Evolutionary conservation across 2,888 invertebrate genomes (phyloP), one percentile per base, ranked within the genome.

Genomic region (Phymatocera aterrima): DNA sequence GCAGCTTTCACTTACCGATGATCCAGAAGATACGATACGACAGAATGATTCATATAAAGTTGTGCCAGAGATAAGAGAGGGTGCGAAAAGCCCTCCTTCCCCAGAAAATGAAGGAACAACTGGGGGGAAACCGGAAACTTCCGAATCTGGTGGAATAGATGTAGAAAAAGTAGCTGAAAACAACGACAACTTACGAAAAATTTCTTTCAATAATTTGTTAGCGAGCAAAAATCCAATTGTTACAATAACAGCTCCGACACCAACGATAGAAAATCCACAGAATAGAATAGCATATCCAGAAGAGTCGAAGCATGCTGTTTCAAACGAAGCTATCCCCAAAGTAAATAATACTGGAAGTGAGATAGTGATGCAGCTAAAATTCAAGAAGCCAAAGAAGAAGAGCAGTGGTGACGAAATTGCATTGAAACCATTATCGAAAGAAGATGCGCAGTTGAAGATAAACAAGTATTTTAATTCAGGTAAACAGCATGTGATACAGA

Each of bases 391-490:
- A 1, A 88, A 81, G 24, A 88, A 81, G 24, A 88, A 89, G 65
- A 86, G 83, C 70, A 74, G 78, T 3, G 70, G 80, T 0, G 83
- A 83, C n/a, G 82, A 80, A 34, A 24, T 75, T 12, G 83, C 81
- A n/a, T 84, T 90, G 8, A 84, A 86, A 34, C 88, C 88, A 1
- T 81, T 90, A 78, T 85, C 89, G 0, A 83, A 80, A 18, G 90
- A 89, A 79, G 85, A 83, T 3, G 90, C 90, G 2, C 84, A 83
- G 37, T 72, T 83, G 31, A 88, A 90, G 51, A 88, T 90, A 79
- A 86, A 80, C 64, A 88, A 88, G 77, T 90, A 88, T 79, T 90
- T 90, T 61, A 79, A 81, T n/a, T 68, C 51, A 31, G 57, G n/a
- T 28, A 78, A 61, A 31, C 74, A 78, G 60, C 12, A 34, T 28